A percentile compares a stretch with the other conserved stretches of the same genome.
phyloP scores from a whole-genome alignment of 2,888 invertebrate genomes.

The Arctia plantaginis region DNA sequence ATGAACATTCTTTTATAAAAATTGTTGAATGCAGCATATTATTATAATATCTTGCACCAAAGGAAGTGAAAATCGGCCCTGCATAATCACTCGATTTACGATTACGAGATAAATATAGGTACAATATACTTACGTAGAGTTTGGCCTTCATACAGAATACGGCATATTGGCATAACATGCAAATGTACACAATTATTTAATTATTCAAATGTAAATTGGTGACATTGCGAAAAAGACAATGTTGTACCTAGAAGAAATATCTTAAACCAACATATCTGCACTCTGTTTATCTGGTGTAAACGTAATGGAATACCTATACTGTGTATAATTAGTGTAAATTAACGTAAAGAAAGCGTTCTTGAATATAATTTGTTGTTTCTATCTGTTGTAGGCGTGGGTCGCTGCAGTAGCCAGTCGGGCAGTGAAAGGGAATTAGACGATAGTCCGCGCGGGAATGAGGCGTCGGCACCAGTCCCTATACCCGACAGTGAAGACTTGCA shows the following conservation, averaged over 20 bases:
- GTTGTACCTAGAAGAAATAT: neutral
- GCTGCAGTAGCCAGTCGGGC: conserved; percentile 86
- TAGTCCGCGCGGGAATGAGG: conserved; percentile 76
- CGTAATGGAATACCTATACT: conserved; percentile 13
- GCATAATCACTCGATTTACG: conserved; percentile 45
- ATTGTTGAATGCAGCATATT: conserved; percentile 57
- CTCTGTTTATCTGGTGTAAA: conserved; percentile 15
- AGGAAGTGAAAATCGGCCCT: conserved; percentile 69
- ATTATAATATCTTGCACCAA: conserved; percentile 65
- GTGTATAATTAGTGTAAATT: neutral
- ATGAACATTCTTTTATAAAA: conserved; percentile 34
- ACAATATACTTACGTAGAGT: conserved; percentile 56
- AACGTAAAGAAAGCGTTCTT: conserved; percentile 5
- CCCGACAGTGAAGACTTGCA: conserved; percentile 89
- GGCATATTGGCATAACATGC: conserved; percentile 47
- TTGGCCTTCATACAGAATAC: conserved; percentile 56
- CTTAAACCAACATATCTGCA: neutral
- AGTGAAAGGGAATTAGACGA: conserved; percentile 84
- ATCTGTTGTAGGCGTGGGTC: conserved; percentile 79
- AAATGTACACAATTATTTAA: conserved; percentile 29
- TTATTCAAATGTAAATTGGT: conserved; percentile 29
- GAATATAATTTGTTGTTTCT: conserved; percentile 24
- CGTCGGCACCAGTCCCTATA: conserved; percentile 86
- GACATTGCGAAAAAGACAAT: conserved; percentile 13
- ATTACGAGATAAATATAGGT: conserved; percentile 23